Conservation (phyloP, 2,113 vertebrate genomes). For the Trogon surrucura region DNA sequence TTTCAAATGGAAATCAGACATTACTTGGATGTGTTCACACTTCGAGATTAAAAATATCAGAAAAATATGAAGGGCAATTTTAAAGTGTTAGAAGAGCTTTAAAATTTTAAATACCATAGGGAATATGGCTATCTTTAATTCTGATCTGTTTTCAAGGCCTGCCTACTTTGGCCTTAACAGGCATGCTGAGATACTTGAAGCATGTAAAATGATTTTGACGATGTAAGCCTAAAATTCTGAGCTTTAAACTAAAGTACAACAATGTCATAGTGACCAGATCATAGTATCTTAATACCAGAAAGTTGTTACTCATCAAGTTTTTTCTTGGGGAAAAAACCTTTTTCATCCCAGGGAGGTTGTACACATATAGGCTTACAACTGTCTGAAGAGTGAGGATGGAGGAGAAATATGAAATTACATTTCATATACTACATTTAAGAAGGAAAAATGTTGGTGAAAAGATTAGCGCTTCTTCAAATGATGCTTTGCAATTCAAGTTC, state of each 20-base stretch:
- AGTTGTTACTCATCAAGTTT: not conserved
- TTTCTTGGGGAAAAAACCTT: not conserved
- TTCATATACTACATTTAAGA: not conserved
- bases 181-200: conserved; percentile 16
- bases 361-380: not conserved
- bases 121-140: not conserved
- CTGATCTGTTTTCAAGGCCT: not conserved
- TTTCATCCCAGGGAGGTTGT: not conserved
- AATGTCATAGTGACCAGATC: not conserved
- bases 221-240: not conserved
- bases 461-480: not conserved
- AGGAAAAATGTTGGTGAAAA: not conserved
- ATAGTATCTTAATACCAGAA: conserved; percentile 1
- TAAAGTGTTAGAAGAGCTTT: not conserved
- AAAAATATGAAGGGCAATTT: not conserved
- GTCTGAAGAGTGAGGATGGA: not conserved
- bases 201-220: conserved; percentile 4
- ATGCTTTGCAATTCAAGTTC: not conserved
- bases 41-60: not conserved
- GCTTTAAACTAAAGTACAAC: conserved; percentile 9
- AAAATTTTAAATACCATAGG: not conserved
- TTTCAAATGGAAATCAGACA: not conserved
- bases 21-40: not conserved
- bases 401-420: not conserved
- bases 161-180: not conserved